Evolutionary conservation across 2,113 vertebrate genomes (phyloP), one percentile per base, ranked within the genome.

Genomic region (Narcine bancroftii): DNA sequence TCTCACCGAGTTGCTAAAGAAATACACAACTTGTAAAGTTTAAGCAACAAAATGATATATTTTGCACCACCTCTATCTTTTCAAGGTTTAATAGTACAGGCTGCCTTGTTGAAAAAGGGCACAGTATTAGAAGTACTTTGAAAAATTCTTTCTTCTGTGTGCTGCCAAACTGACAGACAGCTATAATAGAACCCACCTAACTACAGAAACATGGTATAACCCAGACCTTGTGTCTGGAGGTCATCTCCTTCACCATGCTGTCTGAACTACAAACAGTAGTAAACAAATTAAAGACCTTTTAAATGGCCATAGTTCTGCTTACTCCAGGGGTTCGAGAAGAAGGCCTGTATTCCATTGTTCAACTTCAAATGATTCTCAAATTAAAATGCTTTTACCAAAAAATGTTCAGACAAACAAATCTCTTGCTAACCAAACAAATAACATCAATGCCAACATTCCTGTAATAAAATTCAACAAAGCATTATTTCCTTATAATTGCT

Each of bases 211-310:
- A 91, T 91, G 63, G 89, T 91, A 91, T 91, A 91, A 91, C 65
- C 42, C 89, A 91, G 65, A 91, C 42, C 87, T 71, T 65, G 29
- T 91, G 65, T 91, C 89, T 91, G 89, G 89, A 91, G 65, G 65
- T 91, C 63, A 69, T 47, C 89, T 69, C 65, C 65, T 91, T 33
- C 39, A 91, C 89, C 24, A 71, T 71, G 26, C 89, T 69, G 87
- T 91, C 89, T 91, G 89, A 39, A 91, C 89, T 91, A 71, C 63
- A 21, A 45, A 91, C 89, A 69, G 65, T 91, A 91, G 89, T 91
- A 91, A 91, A 91, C 89, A 91, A 91, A 91, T 91, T 91, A 91
- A 91, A 91, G 65, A 71, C 89, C 89, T 47, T 42, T 71, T 91
- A 69, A 91, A 91, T 71, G 63, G 65, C 39, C 89, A 91, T 36